Conservation (phyloP, 1,140 invertebrate species). For the Drosophila funebris region DNA sequence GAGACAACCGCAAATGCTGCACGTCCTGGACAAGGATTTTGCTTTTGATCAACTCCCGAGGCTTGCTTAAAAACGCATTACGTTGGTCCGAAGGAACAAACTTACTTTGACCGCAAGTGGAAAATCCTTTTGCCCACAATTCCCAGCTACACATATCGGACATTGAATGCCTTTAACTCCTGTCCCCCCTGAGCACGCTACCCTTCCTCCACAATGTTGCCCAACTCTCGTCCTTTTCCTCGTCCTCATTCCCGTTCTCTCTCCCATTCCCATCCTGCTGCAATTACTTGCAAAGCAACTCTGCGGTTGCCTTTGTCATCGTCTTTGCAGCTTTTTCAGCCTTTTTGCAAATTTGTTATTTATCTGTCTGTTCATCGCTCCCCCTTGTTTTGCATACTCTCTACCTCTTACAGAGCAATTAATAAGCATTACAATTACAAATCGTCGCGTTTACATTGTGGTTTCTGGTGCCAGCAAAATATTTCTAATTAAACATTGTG, state of each 20-base stretch:
- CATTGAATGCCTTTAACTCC: not conserved
- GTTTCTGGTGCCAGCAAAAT: constrained; percentile 32
- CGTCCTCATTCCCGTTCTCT: too few species aligned
- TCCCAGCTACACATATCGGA: constrained; percentile 1
- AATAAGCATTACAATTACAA: constrained; percentile 63
- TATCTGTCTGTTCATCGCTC: not conserved
- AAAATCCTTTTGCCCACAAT: constrained; percentile 42
- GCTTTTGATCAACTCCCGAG: constrained; percentile 56
- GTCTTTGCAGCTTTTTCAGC: constrained; percentile 2
- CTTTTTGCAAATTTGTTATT: constrained; percentile 13
- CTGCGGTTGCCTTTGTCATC: constrained; percentile 28
- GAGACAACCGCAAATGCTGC: constrained; percentile 24
- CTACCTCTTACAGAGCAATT: constrained; percentile 43
- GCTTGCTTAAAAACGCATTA: constrained; percentile 75
- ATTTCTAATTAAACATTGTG: constrained; percentile 64
- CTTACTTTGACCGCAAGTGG: constrained; percentile 59
- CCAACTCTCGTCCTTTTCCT: not conserved
- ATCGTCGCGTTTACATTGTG: constrained; percentile 57
- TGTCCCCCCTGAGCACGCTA: not conserved
- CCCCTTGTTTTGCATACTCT: not conserved
- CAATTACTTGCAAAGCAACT: constrained; percentile 30
- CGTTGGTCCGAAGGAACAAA: not conserved
- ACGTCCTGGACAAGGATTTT: constrained; percentile 10
- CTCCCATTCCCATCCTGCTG: not conserved
- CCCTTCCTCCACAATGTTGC: not conserved